phyloP scores from a whole-genome alignment of 2,888 invertebrate species.

The Cosmia trapezina region DNA sequence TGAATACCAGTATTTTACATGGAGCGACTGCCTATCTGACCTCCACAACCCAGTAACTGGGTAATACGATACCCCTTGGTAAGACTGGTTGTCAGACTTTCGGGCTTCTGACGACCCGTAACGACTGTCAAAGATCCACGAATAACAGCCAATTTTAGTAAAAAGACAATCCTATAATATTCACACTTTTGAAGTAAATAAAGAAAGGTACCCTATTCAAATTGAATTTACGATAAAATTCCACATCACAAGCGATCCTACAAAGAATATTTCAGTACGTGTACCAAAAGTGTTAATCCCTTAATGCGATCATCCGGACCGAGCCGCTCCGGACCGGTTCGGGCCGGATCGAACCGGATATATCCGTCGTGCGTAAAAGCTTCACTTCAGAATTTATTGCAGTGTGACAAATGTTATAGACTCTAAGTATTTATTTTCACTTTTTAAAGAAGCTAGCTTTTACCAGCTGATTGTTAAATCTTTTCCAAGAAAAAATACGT shows the following conservation, averaged over 20 bases:
- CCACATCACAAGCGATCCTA: background rate
- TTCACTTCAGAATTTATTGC: conserved; percentile 23
- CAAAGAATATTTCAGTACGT: conserved; percentile 20
- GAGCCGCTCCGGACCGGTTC: conserved; percentile 8
- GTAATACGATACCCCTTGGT: too few relatives aligned
- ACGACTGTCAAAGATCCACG: too few relatives aligned
- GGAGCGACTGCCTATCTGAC: too few relatives aligned
- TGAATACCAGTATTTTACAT: too few relatives aligned
- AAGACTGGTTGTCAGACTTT: too few relatives aligned
- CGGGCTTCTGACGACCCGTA: too few relatives aligned
- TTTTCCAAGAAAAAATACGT: background rate
- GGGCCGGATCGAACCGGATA: conserved; percentile 37
- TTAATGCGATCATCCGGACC: conserved; percentile 46
- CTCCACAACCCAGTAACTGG: too few relatives aligned
- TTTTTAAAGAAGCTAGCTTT: background rate
- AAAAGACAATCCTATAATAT: background rate
- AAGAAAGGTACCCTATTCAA: background rate
- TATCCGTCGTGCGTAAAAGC: conserved; percentile 52
- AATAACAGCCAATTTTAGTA: too few relatives aligned
- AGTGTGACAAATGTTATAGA: conserved; percentile 15
- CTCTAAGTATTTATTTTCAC: background rate
- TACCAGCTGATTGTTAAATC: background rate
- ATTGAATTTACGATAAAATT: background rate
- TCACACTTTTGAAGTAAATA: background rate
- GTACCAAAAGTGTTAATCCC: conserved; percentile 48